Base-by-base conservation (phyloP, 2,888 invertebrate species). In the Lagria hirta region DNA sequence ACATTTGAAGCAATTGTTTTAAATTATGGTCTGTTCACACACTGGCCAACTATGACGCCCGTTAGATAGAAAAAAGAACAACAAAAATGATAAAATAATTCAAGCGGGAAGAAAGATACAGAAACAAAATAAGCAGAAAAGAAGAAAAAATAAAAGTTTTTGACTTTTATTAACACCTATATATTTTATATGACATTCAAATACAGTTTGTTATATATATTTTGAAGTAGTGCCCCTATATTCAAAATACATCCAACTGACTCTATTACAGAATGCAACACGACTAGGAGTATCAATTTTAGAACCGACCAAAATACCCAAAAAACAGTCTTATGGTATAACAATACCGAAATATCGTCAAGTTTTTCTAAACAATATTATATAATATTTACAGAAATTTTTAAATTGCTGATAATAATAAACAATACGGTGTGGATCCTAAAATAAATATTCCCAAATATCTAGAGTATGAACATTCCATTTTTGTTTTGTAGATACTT, bases 131-230 rank as follows among this genome's bases (percentile, higher is more conserved):
- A n/a, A n/a, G n/a, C n/a, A n/a, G n/a, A n/a, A n/a, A n/a, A n/a
- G n/a, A n/a, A n/a, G n/a, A n/a, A n/a, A n/a, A n/a, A n/a, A n/a
- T n/a, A n/a, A n/a, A n/a, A n/a, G n/a, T n/a, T n/a, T n/a, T n/a
- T n/a, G n/a, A n/a, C n/a, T n/a, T n/a, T 54, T 60, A 57, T 62
- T 67, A 68, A 68, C 68, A 68, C 64, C 63, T 65, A 68, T 66
- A 66, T 66, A 66, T 66, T 68, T 64, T 54, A 56, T 62, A 61
- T 63, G 64, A 65, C 61, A 62, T 60, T 59, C 52, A 58, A 61
- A 63, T 63, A 63, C 58, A 66, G 63, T 58, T 35, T 64, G 67
- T 59, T 65, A 54, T 49, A 63, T 53, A 63, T 63, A 64, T 65
- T 61, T 60, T 53, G 55, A 56, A 52, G n/a, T n/a, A n/a, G n/a